phyloP scores from a whole-genome alignment of 2,888 invertebrate genomes.

The Ichneumoninae sp. region DNA sequence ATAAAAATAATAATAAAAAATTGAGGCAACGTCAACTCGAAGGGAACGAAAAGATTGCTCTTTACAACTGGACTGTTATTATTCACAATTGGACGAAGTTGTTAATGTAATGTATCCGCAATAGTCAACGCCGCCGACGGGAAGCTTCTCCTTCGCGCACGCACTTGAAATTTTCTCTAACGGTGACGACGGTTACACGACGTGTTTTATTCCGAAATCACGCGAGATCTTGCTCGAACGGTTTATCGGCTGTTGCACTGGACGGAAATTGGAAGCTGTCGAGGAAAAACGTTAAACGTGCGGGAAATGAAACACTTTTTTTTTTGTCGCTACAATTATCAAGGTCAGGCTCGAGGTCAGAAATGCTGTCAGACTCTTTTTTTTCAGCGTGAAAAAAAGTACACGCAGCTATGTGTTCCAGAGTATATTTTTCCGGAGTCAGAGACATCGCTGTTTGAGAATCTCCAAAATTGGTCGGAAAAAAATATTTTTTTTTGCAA shows the following conservation, averaged over 20 bases:
- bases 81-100: slow-evolving; percentile 4
- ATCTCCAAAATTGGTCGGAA: too few relatives aligned
- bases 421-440: too few relatives aligned
- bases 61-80: background rate
- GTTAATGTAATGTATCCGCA: slow-evolving; percentile 13
- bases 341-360: background rate
- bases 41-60: background rate
- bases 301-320: background rate
- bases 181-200: slow-evolving; percentile 38
- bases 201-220: background rate
- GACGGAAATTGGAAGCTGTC: background rate
- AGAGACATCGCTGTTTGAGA: too few relatives aligned
- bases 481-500: background rate
- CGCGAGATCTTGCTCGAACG: background rate
- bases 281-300: background rate
- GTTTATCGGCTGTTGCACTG: background rate
- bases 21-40: background rate
- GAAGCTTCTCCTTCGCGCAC: slow-evolving; percentile 14
- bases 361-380: background rate
- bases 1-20: background rate
- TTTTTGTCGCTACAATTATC: background rate
- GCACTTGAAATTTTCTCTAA: slow-evolving; percentile 45
- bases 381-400: background rate
- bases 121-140: background rate
- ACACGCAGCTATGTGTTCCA: background rate